A percentile compares a stretch with the other conserved stretches of the same genome.
These are phyloP conservation scores for Sympetrum striolatum DNA, from an alignment of 2,888 invertebrate genomes.

Conservation along the genomic window DNA sequence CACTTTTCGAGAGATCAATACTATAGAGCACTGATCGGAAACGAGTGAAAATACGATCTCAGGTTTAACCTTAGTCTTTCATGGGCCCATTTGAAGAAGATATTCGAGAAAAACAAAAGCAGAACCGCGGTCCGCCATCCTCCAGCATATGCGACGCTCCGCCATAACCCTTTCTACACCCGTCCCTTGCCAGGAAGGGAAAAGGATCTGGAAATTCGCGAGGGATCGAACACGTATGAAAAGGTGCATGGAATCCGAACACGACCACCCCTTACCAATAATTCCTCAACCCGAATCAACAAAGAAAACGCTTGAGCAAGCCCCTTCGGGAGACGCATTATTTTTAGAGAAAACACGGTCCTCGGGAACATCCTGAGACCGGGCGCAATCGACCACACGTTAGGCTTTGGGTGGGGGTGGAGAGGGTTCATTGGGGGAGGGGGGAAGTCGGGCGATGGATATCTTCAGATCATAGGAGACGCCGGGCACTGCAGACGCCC, in stretches of 20 bases:
- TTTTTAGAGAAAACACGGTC: slow-evolving; percentile 1
- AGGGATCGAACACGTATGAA: neutral
- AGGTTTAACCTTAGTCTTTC: no score
- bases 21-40: no score
- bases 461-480: neutral
- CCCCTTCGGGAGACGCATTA: neutral
- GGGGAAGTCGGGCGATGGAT: neutral
- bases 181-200: neutral
- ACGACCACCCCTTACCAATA: neutral
- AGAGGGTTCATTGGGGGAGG: neutral
- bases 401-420: neutral
- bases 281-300: neutral
- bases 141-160: neutral
- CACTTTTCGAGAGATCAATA: no score
- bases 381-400: slow-evolving; percentile 28
- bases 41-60: no score
- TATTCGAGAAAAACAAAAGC: neutral
- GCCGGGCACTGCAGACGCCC: neutral
- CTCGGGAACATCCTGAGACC: neutral
- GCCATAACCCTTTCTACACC: neutral
- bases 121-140: neutral
- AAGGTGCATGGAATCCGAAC: neutral
- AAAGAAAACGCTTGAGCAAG: neutral
- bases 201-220: neutral
- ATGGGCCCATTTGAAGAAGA: neutral